Base-by-base conservation (phyloP, 2,888 invertebrate species). In the Polydrusus tereticollis region DNA sequence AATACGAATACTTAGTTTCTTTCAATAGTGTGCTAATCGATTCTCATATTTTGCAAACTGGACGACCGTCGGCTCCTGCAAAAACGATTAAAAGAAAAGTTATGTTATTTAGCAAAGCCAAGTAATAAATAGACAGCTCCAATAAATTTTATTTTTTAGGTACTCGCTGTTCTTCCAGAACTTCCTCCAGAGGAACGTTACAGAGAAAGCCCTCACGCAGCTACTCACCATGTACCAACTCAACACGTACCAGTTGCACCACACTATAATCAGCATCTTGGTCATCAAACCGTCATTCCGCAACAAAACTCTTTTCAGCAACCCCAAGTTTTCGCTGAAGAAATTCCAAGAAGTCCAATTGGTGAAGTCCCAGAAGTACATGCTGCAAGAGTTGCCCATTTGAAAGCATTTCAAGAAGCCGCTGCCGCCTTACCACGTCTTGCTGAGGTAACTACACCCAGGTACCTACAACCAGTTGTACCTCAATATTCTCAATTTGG, bases 361-460 rank as follows among this genome's bases (percentile, higher is more conserved):
- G 80, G 79, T 7, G 80, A 80, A 66, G 77, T 77, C 20, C 80
- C 80, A 3, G 81, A 81, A 73, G 81, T 82, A 8, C 76, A 77
- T 16, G 80, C 78, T 12, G 81, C 81, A 0, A 76, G 78, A 59
- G 67, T 73, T 36, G 78, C 78, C 5, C 81, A 81, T 75, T 65
- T 81, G 10, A 72, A 69, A 58, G 72, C 67, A 14, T 16, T 21
- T 14, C 52, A 72, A 26, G 71, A 73, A n/a, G 75, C 73, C 0
- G 23, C 26, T 16, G 64, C 73, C 14, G 14, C 20, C 6, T 57
- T 72, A 14, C 66, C 65, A n/a, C 45, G 29, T 47, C 12, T 64
- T 3, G 26, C 29, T 50, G 64, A 64, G 1, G 7, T 7, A 41
- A 16, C 41, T 16, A 41, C 41, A 26, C 26, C n/a, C n/a, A n/a